phyloP scores from a whole-genome alignment of 2,888 invertebrate genomes.

The Drosophila bunnanda region DNA sequence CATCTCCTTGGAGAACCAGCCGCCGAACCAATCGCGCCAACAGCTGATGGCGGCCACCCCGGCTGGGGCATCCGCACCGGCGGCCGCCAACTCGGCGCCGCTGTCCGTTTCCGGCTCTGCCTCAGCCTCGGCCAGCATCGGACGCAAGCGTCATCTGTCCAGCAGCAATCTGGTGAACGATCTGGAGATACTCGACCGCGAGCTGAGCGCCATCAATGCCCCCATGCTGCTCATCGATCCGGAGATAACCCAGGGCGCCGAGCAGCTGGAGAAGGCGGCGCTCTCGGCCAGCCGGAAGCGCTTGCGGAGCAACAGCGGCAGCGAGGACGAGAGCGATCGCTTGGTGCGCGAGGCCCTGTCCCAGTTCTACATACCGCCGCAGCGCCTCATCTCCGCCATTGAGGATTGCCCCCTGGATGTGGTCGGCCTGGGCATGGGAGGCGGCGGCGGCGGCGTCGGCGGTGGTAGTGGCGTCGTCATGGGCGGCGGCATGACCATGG shows the following conservation, averaged over 20 bases:
- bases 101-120: slow-evolving; percentile 25
- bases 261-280: slow-evolving; percentile 84
- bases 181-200: slow-evolving; percentile 85
- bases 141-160: slow-evolving; percentile 80
- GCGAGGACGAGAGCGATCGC: slow-evolving; percentile 88
- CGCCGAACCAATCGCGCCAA: slow-evolving; percentile 50
- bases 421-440: slow-evolving; percentile 63
- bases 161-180: slow-evolving; percentile 84
- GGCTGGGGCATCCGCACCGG: slow-evolving; percentile 26
- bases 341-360: slow-evolving; percentile 89
- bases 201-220: slow-evolving; percentile 85
- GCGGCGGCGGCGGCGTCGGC: not conserved
- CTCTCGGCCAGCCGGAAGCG: slow-evolving; percentile 83
- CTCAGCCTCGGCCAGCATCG: slow-evolving; percentile 25
- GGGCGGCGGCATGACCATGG: slow-evolving; percentile 23
- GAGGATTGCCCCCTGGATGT: slow-evolving; percentile 86
- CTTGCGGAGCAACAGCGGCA: slow-evolving; percentile 81
- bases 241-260: slow-evolving; percentile 85
- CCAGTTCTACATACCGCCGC: slow-evolving; percentile 90
- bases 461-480: not conserved
- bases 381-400: slow-evolving; percentile 88
- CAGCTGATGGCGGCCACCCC: slow-evolving; percentile 28
- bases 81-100: slow-evolving; percentile 17
- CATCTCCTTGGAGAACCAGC: slow-evolving; percentile 69
- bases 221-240: slow-evolving; percentile 85